Percentiles rank a stretch among this genome's conserved stretches.
Conservation (phyloP, 2,797 vertebrate genomes). For the Phyllotis vaccarum region DNA sequence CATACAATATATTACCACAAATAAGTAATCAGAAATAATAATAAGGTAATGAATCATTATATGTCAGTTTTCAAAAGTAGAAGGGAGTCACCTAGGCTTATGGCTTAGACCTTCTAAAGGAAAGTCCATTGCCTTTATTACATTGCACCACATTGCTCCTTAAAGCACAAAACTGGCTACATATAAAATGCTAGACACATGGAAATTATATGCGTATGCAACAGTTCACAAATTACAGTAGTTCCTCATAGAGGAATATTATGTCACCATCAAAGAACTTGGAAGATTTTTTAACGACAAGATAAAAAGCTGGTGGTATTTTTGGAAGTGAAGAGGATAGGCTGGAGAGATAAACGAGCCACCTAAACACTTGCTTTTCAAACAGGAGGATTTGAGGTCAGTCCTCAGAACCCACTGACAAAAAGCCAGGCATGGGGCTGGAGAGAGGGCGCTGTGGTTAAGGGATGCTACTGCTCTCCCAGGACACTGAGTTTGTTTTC, state of each 20-base stretch:
- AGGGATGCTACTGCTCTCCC: neutral
- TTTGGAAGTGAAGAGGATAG: neutral
- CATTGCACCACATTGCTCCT: too few relatives aligned
- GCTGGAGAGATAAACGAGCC: neutral
- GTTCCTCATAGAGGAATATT: neutral
- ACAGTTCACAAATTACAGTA: neutral
- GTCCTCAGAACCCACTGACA: neutral
- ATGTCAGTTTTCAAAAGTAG: neutral
- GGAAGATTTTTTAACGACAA: slow-evolving; percentile 19
- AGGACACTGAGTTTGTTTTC: neutral
- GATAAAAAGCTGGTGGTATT: neutral
- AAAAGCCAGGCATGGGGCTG: neutral
- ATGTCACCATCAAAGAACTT: neutral
- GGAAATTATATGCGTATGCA: neutral
- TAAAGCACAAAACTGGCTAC: neutral
- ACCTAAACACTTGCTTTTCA: neutral
- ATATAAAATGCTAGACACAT: neutral
- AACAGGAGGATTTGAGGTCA: neutral
- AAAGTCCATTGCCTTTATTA: neutral
- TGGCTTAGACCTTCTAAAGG: neutral
- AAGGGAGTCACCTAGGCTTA: neutral
- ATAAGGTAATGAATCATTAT: neutral
- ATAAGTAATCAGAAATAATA: neutral
- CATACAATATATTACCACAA: too few relatives aligned
- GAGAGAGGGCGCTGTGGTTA: neutral